A percentile compares a stretch with the other conserved stretches of the same genome.
These are phyloP conservation scores for Cacatua alba DNA, from an alignment of 2,113 vertebrate genomes.

Conservation along the genomic window DNA sequence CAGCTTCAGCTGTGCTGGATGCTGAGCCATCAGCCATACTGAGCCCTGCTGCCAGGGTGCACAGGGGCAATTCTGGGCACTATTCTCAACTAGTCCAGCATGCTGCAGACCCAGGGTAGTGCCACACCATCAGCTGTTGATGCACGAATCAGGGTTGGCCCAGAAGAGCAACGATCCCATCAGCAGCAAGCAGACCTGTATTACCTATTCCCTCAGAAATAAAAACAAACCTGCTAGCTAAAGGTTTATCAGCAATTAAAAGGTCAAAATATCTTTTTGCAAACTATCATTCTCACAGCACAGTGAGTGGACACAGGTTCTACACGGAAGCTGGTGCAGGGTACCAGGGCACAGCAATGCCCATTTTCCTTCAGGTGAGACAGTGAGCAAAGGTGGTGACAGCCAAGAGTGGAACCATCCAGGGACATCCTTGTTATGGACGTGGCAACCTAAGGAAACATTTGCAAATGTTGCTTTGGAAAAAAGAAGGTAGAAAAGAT, in stretches of 20 bases:
- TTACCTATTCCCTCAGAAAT: neutral
- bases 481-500: neutral
- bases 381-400: neutral
- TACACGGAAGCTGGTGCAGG: fast-evolving
- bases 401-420: neutral
- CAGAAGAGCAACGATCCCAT: neutral
- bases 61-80: neutral
- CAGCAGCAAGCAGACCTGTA: neutral
- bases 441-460: neutral
- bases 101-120: neutral
- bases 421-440: neutral
- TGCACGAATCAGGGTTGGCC: fast-evolving
- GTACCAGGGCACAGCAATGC: fast-evolving
- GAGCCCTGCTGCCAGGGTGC: fast-evolving
- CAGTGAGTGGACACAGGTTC: fast-evolving
- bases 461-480: neutral
- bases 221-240: neutral
- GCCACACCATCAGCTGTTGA: neutral
- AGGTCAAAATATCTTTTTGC: neutral
- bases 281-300: neutral
- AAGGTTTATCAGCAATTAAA: neutral
- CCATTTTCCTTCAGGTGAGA: fast-evolving
- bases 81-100: neutral
- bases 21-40: fast-evolving
- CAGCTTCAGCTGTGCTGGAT: no score